phyloP scores from a whole-genome alignment of 2,888 invertebrate species.

The Calliphora vomitoria region DNA sequence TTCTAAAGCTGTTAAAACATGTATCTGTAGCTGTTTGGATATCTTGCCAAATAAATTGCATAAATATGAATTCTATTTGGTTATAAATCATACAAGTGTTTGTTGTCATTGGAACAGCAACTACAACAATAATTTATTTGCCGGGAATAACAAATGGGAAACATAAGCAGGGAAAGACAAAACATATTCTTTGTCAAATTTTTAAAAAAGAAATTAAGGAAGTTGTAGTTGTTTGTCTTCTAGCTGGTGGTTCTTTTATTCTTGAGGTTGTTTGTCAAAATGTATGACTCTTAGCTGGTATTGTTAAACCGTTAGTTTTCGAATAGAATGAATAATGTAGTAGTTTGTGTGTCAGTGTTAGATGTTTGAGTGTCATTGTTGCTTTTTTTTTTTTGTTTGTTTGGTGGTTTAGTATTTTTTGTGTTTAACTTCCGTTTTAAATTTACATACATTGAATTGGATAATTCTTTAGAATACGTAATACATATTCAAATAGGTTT shows the following conservation, averaged over 20 bases:
- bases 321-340: constrained; percentile 36
- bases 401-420: constrained; percentile 4
- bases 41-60: constrained; percentile 27
- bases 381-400: neutral
- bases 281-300: neutral
- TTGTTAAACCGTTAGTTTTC: constrained; percentile 10
- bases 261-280: neutral
- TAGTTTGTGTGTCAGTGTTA: constrained; percentile 25
- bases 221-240: neutral
- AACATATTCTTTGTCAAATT: constrained; percentile 34
- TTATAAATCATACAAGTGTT: constrained; percentile 40
- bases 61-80: constrained; percentile 49
- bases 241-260: neutral
- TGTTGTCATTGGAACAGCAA: constrained; percentile 25
- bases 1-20: constrained; percentile 21
- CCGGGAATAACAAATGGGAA: neutral
- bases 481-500: neutral
- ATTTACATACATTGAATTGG: constrained; percentile 37
- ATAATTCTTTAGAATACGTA: constrained; percentile 15
- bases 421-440: constrained; percentile 49
- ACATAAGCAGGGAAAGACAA: neutral
- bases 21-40: neutral
- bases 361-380: neutral
- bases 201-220: constrained; percentile 33
- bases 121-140: neutral